These are phyloP conservation scores for Phyllopteryx taeniolatus DNA, from an alignment of 2,113 vertebrate species.

Conservation along the genomic window DNA sequence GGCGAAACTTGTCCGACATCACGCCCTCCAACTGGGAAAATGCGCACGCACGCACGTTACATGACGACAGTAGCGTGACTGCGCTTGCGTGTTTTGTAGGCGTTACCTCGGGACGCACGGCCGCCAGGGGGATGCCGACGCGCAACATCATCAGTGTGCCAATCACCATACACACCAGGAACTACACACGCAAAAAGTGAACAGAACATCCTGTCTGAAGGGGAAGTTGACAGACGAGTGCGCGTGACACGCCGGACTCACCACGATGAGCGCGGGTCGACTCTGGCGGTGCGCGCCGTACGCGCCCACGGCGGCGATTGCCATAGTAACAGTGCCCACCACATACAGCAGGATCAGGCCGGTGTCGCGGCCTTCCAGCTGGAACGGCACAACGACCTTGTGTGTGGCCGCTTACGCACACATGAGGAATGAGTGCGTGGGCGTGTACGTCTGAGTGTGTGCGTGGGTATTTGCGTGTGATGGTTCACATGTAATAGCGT, in stretches of 20 bases:
- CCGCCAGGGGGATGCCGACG: background rate
- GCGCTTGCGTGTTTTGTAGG: background rate
- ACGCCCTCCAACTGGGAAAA: background rate
- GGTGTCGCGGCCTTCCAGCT: background rate
- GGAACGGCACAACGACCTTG: background rate
- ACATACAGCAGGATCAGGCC: background rate
- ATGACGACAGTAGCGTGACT: background rate
- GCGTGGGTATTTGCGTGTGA: background rate
- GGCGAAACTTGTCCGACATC: background rate
- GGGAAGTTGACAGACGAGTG: background rate
- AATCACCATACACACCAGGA: slow-evolving; percentile 3
- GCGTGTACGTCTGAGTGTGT: background rate
- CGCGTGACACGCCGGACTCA: background rate
- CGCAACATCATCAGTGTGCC: slow-evolving; percentile 7
- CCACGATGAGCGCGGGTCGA: slow-evolving; percentile 1
- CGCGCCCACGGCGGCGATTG: background rate
- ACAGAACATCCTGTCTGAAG: background rate
- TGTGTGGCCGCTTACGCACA: background rate
- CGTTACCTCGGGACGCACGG: slow-evolving; percentile 1
- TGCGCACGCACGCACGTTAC: background rate
- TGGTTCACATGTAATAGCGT: no score
- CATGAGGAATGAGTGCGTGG: no score
- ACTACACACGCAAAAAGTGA: background rate
- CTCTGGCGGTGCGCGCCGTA: background rate
- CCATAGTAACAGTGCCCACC: background rate